These are phyloP conservation scores for Drosophila leonis DNA, from an alignment of 2,888 invertebrate species.

Conservation along the genomic window DNA sequence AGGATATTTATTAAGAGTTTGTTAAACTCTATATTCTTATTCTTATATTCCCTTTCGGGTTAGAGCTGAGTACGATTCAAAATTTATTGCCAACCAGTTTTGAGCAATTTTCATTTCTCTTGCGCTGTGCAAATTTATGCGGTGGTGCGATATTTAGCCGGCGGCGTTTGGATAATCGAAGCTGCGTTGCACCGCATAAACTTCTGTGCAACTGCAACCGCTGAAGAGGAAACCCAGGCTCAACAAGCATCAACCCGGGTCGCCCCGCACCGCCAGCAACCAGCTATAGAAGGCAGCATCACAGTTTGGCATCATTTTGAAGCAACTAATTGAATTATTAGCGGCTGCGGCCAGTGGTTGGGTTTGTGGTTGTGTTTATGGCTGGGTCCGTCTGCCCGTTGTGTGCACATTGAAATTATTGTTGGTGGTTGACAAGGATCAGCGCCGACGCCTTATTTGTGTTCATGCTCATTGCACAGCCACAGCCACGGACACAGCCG, in stretches of 20 bases:
- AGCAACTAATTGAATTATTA: conserved; percentile 83
- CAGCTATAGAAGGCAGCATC: conserved; percentile 51
- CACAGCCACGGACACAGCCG: conserved; percentile 18
- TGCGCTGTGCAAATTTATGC: conserved; percentile 58
- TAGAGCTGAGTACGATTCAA: not conserved
- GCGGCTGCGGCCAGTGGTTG: conserved; percentile 51
- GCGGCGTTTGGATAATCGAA: conserved; percentile 73
- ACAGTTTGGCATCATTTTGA: conserved; percentile 72
- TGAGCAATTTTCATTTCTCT: conserved; percentile 21
- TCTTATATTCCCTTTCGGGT: not conserved
- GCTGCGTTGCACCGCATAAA: conserved; percentile 48
- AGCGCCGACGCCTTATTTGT: conserved; percentile 82
- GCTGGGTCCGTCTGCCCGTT: conserved; percentile 36
- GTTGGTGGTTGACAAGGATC: conserved; percentile 83
- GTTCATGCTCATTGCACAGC: conserved; percentile 73
- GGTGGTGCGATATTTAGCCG: conserved; percentile 64
- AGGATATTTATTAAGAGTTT: not conserved
- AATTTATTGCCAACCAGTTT: conserved; percentile 18
- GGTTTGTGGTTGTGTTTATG: conserved; percentile 17
- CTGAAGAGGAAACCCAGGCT: conserved; percentile 19
- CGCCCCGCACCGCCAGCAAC: conserved; percentile 16
- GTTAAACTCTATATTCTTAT: too few relatives aligned
- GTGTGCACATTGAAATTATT: conserved; percentile 68
- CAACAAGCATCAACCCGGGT: conserved; percentile 3
- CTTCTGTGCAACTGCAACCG: conserved; percentile 46